phyloP scores from a whole-genome alignment of 2,888 invertebrate genomes.

The Polia nebulosa region DNA sequence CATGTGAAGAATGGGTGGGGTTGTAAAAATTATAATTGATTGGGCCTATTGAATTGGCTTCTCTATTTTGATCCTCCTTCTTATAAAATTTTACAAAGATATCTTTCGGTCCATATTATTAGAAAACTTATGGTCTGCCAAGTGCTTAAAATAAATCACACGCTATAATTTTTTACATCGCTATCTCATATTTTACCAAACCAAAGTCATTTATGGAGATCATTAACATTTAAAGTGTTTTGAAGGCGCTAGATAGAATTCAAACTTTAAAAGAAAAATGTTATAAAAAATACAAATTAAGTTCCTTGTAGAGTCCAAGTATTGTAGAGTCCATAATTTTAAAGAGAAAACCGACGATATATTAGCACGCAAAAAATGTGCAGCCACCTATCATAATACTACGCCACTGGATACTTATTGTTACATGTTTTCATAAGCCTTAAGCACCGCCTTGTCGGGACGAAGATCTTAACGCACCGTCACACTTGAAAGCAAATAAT shows the following conservation, averaged over 20 bases:
- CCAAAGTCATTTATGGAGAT: constrained; percentile 32
- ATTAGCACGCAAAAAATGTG: constrained; percentile 63
- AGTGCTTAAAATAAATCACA: constrained; percentile 46
- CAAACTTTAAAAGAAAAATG: constrained; percentile 10
- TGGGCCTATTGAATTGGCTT: constrained; percentile 76
- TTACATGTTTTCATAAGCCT: constrained; percentile 88
- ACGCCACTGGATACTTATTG: constrained; percentile 78
- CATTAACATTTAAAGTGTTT: constrained; percentile 53
- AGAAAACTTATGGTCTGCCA: constrained; percentile 7
- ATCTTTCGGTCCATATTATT: constrained; percentile 37
- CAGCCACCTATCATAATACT: constrained; percentile 80
- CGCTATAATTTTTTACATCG: constrained; percentile 7
- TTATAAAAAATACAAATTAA: constrained; percentile 27
- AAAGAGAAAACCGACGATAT: constrained; percentile 25
- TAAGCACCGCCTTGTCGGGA: constrained; percentile 83
- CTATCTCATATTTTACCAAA: constrained; percentile 31
- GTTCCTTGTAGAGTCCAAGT: constrained; percentile 6
- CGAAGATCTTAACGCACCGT: constrained; percentile 83
- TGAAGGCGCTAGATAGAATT: constrained; percentile 20
- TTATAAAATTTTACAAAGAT: constrained; percentile 57
- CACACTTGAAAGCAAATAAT: constrained; percentile 88
- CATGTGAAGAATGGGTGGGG: constrained; percentile 86
- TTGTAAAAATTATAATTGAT: constrained; percentile 83
- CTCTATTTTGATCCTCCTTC: constrained; percentile 69
- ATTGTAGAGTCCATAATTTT: constrained; percentile 6